Evolutionary conservation across 2,797 vertebrate genomes (phyloP).

Genomic region (Sebastes variabilis): DNA sequence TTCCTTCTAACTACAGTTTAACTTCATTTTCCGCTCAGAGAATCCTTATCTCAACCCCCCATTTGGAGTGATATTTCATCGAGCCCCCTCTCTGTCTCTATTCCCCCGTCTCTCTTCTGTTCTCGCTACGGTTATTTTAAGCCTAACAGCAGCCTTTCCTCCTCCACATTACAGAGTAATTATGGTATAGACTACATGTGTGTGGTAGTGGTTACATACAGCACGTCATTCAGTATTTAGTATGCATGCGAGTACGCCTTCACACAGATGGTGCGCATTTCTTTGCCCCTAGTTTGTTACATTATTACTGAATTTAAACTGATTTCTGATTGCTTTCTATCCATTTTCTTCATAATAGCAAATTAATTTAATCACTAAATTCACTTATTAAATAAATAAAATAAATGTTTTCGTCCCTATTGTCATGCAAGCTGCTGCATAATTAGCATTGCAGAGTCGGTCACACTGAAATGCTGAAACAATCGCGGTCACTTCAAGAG

Average conservation of each 20-base stretch:
- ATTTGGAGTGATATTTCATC: slow-evolving; percentile 38
- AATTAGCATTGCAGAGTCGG: background rate
- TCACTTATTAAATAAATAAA: background rate
- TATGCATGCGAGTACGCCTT: background rate
- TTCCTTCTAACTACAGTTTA: slow-evolving; percentile 40
- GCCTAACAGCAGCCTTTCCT: slow-evolving; percentile 47
- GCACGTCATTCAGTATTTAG: background rate
- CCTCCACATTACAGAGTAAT: slow-evolving; percentile 48
- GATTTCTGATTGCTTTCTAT: background rate
- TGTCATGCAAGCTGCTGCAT: background rate
- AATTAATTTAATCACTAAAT: background rate
- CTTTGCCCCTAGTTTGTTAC: background rate
- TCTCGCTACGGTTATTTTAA: slow-evolving; percentile 67
- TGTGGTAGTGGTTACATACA: background rate
- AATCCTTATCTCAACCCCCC: slow-evolving; percentile 13
- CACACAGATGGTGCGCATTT: background rate
- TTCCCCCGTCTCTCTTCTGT: slow-evolving; percentile 14
- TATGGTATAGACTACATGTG: slow-evolving; percentile 44
- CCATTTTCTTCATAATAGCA: background rate
- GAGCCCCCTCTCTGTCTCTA: background rate
- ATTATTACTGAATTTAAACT: background rate
- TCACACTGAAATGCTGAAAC: background rate
- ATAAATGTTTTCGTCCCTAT: background rate
- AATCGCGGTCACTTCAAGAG: background rate
- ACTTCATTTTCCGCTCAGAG: slow-evolving; percentile 49